phyloP scores from a whole-genome alignment of 2,797 vertebrate genomes.

The Cyprinodon diabolis region DNA sequence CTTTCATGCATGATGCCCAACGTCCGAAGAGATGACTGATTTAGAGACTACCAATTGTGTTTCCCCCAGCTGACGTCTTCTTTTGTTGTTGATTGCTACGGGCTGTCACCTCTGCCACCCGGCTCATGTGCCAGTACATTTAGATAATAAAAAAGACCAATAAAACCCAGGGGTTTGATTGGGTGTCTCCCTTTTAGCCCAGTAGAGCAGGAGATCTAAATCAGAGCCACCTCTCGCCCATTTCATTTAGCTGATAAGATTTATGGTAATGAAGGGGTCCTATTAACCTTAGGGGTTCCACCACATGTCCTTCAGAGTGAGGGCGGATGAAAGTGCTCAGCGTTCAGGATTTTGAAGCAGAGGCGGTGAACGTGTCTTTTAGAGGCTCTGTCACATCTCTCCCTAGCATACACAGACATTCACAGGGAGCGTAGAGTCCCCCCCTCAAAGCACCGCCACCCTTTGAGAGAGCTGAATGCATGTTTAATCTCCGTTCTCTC shows the following conservation, averaged over 20 bases:
- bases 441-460: constrained; percentile 39
- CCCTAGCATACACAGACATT: constrained; percentile 31
- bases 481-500: constrained; percentile 69
- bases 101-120: constrained; percentile 70
- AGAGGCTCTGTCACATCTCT: constrained; percentile 55
- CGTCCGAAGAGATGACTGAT: constrained; percentile 39
- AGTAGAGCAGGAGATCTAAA: constrained; percentile 68
- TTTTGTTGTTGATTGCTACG: constrained; percentile 71
- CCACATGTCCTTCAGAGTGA: constrained; percentile 70
- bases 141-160: constrained; percentile 82
- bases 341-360: constrained; percentile 26
- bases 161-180: constrained; percentile 81
- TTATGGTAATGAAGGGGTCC: constrained; percentile 81
- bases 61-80: constrained; percentile 52
- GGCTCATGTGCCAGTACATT: constrained; percentile 76
- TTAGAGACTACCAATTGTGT: constrained; percentile 51
- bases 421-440: constrained; percentile 16
- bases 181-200: constrained; percentile 72
- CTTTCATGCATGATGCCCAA: constrained; percentile 15
- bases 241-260: constrained; percentile 84
- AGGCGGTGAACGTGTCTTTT: constrained; percentile 43
- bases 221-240: constrained; percentile 73
- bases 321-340: constrained; percentile 55
- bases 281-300: constrained; percentile 77
- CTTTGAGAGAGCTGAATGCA: constrained; percentile 63